Conservation (phyloP, 2,797 vertebrate species). For the Alosa sapidissima region DNA sequence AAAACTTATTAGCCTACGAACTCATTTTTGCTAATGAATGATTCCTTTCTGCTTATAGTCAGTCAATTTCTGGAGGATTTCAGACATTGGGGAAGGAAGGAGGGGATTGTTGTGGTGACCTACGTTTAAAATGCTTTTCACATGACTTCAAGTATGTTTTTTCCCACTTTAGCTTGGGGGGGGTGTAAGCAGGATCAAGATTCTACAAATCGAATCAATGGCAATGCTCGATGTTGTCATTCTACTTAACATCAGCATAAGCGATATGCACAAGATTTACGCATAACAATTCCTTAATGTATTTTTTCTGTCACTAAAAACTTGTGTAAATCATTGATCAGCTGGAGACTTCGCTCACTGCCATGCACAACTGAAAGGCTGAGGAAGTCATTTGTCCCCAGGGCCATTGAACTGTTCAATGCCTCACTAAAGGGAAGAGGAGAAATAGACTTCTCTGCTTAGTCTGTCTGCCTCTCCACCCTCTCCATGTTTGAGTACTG, state of each 20-base stretch:
- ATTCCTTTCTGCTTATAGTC: background rate
- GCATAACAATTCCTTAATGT: background rate
- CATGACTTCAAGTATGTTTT: slow-evolving; percentile 14
- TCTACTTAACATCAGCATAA: background rate
- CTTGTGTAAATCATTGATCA: background rate
- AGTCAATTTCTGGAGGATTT: background rate
- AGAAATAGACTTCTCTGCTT: no score
- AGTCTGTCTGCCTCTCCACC: no score
- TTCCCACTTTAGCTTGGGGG: background rate
- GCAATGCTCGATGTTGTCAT: background rate
- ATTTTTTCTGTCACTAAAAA: no score
- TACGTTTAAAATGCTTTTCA: slow-evolving; percentile 13
- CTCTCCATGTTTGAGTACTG: no score
- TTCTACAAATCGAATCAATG: background rate
- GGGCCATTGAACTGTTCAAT: no score
- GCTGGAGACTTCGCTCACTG: no score
- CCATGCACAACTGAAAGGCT: no score
- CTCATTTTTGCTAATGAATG: background rate
- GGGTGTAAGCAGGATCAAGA: background rate
- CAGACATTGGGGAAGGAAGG: background rate
- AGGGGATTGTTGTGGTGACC: slow-evolving; percentile 5
- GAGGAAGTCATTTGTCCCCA: no score
- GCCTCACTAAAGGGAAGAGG: no score
- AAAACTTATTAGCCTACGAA: background rate
- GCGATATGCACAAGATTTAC: background rate